phyloP scores from a whole-genome alignment of 64 coral and sea anemone species.

The Montipora capricornis region DNA sequence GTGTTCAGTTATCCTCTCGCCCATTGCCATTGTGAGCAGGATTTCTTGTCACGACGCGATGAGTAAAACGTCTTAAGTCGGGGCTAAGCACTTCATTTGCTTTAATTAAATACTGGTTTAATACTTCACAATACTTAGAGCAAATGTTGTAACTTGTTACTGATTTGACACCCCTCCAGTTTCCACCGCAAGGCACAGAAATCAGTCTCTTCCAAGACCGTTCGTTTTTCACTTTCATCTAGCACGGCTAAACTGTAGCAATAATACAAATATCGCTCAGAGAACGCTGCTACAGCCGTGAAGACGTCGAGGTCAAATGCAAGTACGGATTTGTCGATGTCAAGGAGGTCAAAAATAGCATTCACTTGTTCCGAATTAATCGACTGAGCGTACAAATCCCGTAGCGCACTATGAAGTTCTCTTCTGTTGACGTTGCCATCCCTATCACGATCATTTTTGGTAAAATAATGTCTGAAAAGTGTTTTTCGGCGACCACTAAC shows the following conservation, averaged over 20 bases:
- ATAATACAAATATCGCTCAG: conserved; percentile 88
- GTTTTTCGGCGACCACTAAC: conserved; percentile 77
- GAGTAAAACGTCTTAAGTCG: too few relatives aligned
- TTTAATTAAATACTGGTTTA: too few relatives aligned
- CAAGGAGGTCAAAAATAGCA: conserved; percentile 77
- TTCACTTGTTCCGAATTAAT: conserved; percentile 74
- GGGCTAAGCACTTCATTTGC: too few relatives aligned
- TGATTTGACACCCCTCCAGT: conserved; percentile 86
- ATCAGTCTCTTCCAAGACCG: conserved; percentile 95
- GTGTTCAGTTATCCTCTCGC: too few relatives aligned
- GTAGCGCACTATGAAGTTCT: conserved; percentile 76
- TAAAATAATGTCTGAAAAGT: conserved; percentile 91
- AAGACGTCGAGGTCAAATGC: conserved; percentile 76
- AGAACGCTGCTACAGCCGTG: conserved; percentile 85
- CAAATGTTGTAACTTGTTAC: conserved; percentile 66
- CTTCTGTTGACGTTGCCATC: conserved; percentile 79
- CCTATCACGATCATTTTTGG: conserved; percentile 85
- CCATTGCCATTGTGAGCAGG: too few relatives aligned
- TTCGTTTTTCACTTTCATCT: conserved; percentile 60
- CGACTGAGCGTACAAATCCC: conserved; percentile 84
- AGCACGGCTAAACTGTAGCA: conserved; percentile 50
- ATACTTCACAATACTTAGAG: conserved; percentile 73
- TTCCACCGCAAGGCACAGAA: conserved; percentile 93
- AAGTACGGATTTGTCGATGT: conserved; percentile 66
- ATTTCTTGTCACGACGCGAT: too few relatives aligned